These are phyloP conservation scores for Danio aesculapii DNA, from an alignment of 2,797 vertebrate genomes.

Conservation along the genomic window DNA sequence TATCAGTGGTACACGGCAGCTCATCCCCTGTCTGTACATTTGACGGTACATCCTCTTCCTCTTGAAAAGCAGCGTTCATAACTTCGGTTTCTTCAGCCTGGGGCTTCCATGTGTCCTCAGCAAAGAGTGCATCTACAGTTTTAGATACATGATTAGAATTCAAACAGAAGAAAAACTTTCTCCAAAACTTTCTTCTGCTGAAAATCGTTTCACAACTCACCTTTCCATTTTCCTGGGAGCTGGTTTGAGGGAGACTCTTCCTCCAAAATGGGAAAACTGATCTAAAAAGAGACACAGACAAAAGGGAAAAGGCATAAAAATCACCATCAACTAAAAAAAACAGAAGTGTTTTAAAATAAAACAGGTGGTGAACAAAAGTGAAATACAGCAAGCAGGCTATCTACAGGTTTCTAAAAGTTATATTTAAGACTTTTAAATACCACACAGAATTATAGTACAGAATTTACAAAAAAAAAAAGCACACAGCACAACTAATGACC, in stretches of 20 bases:
- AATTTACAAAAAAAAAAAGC: no score
- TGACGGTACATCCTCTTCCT: slow-evolving; percentile 59
- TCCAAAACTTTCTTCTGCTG: not conserved
- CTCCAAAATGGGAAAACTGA: slow-evolving; percentile 68
- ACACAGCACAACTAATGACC: no score
- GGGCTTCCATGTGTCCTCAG: slow-evolving; percentile 58
- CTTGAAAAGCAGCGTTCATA: slow-evolving; percentile 66
- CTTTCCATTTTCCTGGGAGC: slow-evolving; percentile 49
- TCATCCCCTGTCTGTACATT: slow-evolving; percentile 9
- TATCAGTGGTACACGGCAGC: not conserved
- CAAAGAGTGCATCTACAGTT: slow-evolving; percentile 36
- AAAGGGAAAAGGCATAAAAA: not conserved
- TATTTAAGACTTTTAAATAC: no score
- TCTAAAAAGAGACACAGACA: slow-evolving; percentile 57
- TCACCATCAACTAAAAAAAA: not conserved
- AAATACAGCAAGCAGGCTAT: no score
- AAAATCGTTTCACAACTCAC: slow-evolving; percentile 53
- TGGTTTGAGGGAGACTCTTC: slow-evolving; percentile 61
- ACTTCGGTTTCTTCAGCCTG: slow-evolving; percentile 56
- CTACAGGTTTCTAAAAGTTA: no score
- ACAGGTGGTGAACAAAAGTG: not conserved
- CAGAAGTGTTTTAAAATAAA: not conserved
- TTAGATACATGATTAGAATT: slow-evolving; percentile 14
- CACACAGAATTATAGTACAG: no score
- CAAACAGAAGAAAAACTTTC: not conserved